Percentiles rank a stretch among this genome's conserved stretches.
phyloP scores from a whole-genome alignment of 2,113 vertebrate species.

The Talpa occidentalis region DNA sequence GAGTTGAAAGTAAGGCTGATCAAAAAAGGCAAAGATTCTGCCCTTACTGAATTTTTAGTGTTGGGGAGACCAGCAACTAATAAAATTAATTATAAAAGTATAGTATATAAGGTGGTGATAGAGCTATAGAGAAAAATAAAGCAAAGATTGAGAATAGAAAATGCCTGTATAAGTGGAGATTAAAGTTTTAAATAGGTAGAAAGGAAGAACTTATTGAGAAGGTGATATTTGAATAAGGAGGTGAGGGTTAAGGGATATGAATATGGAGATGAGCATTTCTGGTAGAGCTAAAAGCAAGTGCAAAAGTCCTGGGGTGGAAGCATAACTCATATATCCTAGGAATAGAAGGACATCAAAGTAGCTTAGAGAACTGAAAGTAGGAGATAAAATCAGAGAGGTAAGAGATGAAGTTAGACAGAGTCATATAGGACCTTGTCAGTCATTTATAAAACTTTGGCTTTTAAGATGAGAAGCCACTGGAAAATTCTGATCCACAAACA shows the following conservation, averaged over 20 bases:
- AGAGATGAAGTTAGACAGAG: background rate
- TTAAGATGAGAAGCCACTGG: background rate
- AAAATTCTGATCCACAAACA: background rate
- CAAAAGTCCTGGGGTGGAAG: background rate
- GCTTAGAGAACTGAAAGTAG: background rate
- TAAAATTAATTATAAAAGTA: background rate
- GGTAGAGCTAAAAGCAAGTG: background rate
- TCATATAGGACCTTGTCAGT: background rate
- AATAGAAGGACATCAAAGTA: background rate
- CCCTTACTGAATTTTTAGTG: background rate
- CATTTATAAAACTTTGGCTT: background rate
- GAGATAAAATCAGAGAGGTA: background rate
- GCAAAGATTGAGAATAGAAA: background rate
- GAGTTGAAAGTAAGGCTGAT: background rate
- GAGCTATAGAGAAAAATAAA: background rate
- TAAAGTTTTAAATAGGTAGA: background rate
- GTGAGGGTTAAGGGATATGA: background rate
- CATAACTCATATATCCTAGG: background rate
- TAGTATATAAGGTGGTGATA: background rate
- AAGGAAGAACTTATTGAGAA: background rate
- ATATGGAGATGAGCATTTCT: background rate
- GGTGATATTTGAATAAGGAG: background rate
- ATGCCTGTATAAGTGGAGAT: background rate
- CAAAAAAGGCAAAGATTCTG: constrained; percentile 4
- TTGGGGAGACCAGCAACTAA: background rate